Base-by-base conservation (phyloP, 2,888 invertebrate species). In the Elmis aenea region DNA sequence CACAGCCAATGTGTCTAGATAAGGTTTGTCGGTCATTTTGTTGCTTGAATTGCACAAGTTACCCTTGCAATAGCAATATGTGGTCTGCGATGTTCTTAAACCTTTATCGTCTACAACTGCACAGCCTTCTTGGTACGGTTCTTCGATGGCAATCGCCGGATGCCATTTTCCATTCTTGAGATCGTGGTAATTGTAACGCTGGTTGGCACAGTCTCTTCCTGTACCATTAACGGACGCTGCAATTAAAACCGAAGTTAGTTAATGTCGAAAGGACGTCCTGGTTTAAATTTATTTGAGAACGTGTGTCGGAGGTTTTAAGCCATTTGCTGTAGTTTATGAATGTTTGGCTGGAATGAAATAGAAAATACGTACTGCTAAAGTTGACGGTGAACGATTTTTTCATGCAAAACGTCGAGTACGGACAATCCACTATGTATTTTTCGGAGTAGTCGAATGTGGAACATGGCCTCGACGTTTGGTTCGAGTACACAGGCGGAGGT, bases 381-480 rank as follows among this genome's bases (percentile, higher is more conserved):
- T 85, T 74, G 44, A 79, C 72, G 48, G 75, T 73, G 44, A 78
- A 78, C 28, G 81, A 79, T 57, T 79, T 80, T 62, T 88, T 90
- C 72, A 83, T 77, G 59, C 90, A 91, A 73, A 87, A 81, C 1
- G 89, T 88, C 1, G 90, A 90, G 58, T 76, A 81, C 1, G 84
- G 83, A 60, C 90, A 91, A 45, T 83, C 78, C 3, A 82, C 77
- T 42, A 83, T 75, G 64, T 77, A 91, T 50, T 73, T 73, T 3
- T 74, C 69, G 2, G 83, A 79, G 50, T 78, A 74, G 61, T 88
- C 83, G 62, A 90, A 90, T 57, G 83, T 77, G 4, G 81, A 74
- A 62, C 90, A 91, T 22, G 85, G 69, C 31, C 76, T 73, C 46
- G 76, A 73, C n/a, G 75, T 78, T 45, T 76, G 74, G 57, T 79